Evolutionary conservation across 2,888 invertebrate species (phyloP).

Genomic region (Drosophila fulvimacula): DNA sequence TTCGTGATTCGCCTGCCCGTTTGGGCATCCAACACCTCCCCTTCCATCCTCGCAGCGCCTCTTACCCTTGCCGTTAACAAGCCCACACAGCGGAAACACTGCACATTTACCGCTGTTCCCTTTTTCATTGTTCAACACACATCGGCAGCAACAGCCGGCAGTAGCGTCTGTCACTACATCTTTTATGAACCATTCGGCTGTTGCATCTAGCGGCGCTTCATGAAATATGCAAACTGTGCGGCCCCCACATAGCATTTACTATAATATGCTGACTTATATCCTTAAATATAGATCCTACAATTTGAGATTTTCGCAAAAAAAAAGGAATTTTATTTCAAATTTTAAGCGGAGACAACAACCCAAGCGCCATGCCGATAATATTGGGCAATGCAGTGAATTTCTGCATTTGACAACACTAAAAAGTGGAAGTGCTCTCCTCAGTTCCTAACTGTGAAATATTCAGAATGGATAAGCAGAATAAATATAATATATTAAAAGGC

Average conservation of each 20-base stretch:
- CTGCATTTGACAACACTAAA: not conserved
- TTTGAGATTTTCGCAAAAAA: not conserved
- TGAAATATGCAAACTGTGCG: constrained; percentile 17
- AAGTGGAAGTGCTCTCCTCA: not conserved
- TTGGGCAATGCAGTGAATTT: not conserved
- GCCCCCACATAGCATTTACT: not conserved
- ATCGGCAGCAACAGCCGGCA: constrained; percentile 19
- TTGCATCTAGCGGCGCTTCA: constrained; percentile 23
- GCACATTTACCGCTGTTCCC: constrained; percentile 33
- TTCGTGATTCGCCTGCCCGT: constrained; percentile 52
- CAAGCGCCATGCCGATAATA: not conserved
- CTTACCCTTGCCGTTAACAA: constrained; percentile 29
- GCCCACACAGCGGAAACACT: constrained; percentile 63
- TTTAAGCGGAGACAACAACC: constrained; percentile 40
- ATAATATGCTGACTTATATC: constrained; percentile 12
- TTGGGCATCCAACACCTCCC: constrained; percentile 5
- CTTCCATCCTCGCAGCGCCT: not conserved
- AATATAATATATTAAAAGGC: too few species aligned
- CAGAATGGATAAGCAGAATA: not conserved
- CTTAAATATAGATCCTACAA: not conserved
- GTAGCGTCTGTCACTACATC: constrained; percentile 35
- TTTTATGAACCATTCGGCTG: constrained; percentile 40
- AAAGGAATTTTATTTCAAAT: constrained; percentile 15
- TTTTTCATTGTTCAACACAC: constrained; percentile 58
- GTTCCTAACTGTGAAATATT: not conserved